These are phyloP conservation scores for Cavia porcellus DNA, from an alignment of 2,113 vertebrate species.

Conservation along the genomic window DNA sequence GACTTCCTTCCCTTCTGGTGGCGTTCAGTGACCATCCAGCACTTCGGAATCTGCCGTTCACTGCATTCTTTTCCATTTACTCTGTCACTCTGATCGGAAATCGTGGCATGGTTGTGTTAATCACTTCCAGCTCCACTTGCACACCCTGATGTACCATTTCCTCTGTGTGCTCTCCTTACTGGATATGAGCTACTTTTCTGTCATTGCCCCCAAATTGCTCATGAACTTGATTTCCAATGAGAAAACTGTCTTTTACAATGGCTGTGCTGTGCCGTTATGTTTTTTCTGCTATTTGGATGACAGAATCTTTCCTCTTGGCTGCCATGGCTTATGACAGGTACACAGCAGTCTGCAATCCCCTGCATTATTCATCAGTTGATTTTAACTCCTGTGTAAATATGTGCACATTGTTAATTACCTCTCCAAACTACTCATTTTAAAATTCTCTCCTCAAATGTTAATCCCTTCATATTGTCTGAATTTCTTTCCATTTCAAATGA, in stretches of 20 bases:
- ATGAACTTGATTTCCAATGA: slow-evolving; percentile 56
- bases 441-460: too few relatives aligned
- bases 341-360: too few relatives aligned
- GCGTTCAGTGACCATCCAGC: slow-evolving; percentile 75
- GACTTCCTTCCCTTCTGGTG: slow-evolving; percentile 66
- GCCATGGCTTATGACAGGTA: too few relatives aligned
- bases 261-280: slow-evolving; percentile 67
- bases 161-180: slow-evolving; percentile 70
- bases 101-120: slow-evolving; percentile 78
- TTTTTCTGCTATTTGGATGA: slow-evolving; percentile 76
- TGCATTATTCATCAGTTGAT: too few relatives aligned
- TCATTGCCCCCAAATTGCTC: slow-evolving; percentile 76
- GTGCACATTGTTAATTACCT: too few relatives aligned
- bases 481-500: too few relatives aligned
- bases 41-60: slow-evolving; percentile 64
- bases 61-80: slow-evolving; percentile 73
- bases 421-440: too few relatives aligned
- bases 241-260: slow-evolving; percentile 77
- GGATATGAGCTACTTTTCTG: slow-evolving; percentile 77
- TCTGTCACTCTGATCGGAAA: slow-evolving; percentile 72
- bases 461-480: not conserved
- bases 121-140: slow-evolving; percentile 56
- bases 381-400: too few relatives aligned
- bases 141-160: slow-evolving; percentile 82
- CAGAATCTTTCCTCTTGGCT: too few relatives aligned